A percentile compares a stretch with the other conserved stretches of the same genome.
Conservation (phyloP, 1,140 invertebrate genomes). For the Trachymyrmex septentrionalis region DNA sequence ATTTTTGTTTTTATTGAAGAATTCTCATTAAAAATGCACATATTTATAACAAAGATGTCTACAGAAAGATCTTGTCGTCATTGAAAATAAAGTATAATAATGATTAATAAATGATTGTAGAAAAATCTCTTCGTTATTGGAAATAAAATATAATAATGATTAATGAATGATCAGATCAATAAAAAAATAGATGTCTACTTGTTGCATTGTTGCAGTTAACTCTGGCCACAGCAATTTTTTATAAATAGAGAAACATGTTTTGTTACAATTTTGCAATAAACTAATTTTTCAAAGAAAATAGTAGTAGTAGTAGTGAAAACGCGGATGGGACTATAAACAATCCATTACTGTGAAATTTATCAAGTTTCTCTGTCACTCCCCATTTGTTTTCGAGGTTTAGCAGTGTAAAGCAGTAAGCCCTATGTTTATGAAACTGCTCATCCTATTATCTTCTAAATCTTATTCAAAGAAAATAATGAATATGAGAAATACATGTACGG, state of each 20-base stretch:
- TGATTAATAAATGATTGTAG: not conserved
- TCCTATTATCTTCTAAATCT: too few relatives aligned
- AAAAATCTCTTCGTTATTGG: too few relatives aligned
- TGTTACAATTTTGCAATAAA: not conserved
- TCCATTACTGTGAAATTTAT: too few relatives aligned
- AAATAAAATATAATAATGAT: too few relatives aligned
- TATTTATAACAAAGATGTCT: not conserved
- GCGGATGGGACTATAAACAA: too few relatives aligned
- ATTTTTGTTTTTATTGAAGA: not conserved
- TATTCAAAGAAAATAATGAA: not conserved
- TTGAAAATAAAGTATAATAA: not conserved
- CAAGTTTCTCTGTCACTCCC: too few relatives aligned
- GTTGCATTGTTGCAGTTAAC: not conserved
- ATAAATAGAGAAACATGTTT: too few relatives aligned
- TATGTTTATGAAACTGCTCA: too few relatives aligned
- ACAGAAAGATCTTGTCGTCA: not conserved
- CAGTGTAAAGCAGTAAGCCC: too few relatives aligned
- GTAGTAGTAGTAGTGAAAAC: too few relatives aligned
- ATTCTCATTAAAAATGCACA: not conserved
- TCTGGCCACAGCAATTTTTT: not conserved
- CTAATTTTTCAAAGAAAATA: not conserved
- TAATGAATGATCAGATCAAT: not conserved
- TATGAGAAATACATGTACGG: too few relatives aligned
- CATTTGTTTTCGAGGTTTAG: too few relatives aligned
- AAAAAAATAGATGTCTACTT: not conserved